Percentiles rank a stretch among this genome's conserved stretches.
These are phyloP conservation scores for Coregonus suidteri DNA, from an alignment of 2,797 vertebrate genomes.

Conservation along the genomic window DNA sequence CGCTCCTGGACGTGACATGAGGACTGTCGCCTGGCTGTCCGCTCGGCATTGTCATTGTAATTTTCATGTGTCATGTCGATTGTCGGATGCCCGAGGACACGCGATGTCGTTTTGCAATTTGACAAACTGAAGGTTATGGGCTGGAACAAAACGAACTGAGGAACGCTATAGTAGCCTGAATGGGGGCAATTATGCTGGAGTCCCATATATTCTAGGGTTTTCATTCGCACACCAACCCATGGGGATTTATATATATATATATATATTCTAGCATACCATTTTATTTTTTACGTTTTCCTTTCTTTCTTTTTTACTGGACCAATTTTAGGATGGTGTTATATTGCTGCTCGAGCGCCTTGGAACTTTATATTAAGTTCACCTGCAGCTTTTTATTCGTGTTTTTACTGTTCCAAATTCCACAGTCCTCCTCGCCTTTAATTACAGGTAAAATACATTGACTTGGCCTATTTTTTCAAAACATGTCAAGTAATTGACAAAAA, in stretches of 20 bases:
- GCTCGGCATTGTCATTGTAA: conserved; percentile 67
- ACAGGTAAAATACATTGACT: conserved; percentile 82
- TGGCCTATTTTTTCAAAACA: background rate
- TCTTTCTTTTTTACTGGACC: conserved; percentile 32
- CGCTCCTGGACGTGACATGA: conserved; percentile 28
- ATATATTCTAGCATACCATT: conserved; percentile 4
- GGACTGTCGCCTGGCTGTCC: conserved; percentile 55
- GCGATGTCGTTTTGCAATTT: conserved; percentile 49
- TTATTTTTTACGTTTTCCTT: background rate
- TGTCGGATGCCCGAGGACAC: conserved; percentile 29
- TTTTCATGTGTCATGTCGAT: conserved; percentile 37
- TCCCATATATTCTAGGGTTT: conserved; percentile 10
- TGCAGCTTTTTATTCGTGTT: conserved; percentile 64
- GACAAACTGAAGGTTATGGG: conserved; percentile 36
- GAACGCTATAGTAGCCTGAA: conserved; percentile 15
- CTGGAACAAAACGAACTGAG: conserved; percentile 16
- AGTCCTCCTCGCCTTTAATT: conserved; percentile 82
- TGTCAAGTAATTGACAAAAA: background rate
- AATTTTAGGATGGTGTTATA: conserved; percentile 75
- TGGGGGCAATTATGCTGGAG: background rate
- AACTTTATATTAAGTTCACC: conserved; percentile 70
- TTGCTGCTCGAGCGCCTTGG: conserved; percentile 53
- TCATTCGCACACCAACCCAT: conserved; percentile 2
- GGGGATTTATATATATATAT: conserved; percentile 6
- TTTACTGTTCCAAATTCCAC: conserved; percentile 73